Base-by-base conservation (phyloP, 2,113 vertebrate genomes). In the Silurus meridionalis region DNA sequence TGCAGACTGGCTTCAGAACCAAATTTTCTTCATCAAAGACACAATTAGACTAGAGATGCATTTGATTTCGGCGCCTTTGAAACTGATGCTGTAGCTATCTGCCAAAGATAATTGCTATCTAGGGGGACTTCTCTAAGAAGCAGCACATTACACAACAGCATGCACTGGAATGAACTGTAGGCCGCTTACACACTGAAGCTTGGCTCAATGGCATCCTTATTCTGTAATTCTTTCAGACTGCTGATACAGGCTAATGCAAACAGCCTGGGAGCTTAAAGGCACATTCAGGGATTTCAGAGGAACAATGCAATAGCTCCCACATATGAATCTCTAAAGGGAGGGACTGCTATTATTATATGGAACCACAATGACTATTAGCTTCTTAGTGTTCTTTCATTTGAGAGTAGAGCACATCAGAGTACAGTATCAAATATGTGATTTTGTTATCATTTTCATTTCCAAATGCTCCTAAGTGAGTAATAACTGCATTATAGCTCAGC, bases 21-120 rank as follows among this genome's bases (percentile, higher is more conserved):
- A 74, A 72, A 74, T 48, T 28, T 69, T 61, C 55, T 86, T 58
- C 55, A 86, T 72, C 66, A 86, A 71, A 86, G 66, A 82, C 46
- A 82, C 55, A 72, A 50, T 74, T 80, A 85, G 37, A 81, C 57
- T 52, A 72, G 46, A 77, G 19, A 72, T 64, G 79, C n/a, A 53
- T 63, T 63, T 25, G 79, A 72, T 72, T 82, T 82, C 67, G 74
- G 79, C 10, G 28, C 50, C 55, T 83, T 83, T 77, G 60, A 87
- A 83, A 83, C 21, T 52, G 80, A 53, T 4, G 25, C 60, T 74
- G 13, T 53, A 58, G 58, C 80, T 55, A 83, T 64, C 85, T 83
- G 86, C 80, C 86, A 83, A 87, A 63, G 58, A 69, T 80, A 86
- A 80, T 64, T 67, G 23, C 71, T 83, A 83, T 64, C 80, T 77